These are phyloP conservation scores for Diabrotica undecimpunctata DNA, from an alignment of 1,140 invertebrate species.

Conservation along the genomic window DNA sequence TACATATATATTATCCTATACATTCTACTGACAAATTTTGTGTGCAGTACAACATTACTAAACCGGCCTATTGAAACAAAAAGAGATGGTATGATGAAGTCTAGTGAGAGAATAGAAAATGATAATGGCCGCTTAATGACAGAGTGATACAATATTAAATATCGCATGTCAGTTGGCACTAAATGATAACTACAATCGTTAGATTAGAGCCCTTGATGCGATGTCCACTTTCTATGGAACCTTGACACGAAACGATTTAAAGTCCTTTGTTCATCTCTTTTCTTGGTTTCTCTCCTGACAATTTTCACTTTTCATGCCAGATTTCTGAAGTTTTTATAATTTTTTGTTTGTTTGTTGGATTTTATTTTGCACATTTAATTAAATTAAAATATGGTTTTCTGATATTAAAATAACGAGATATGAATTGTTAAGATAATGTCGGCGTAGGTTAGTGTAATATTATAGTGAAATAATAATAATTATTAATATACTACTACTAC, in stretches of 20 bases:
- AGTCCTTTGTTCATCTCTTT: not conserved
- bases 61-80: not conserved
- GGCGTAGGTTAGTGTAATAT: too few relatives aligned
- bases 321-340: not conserved
- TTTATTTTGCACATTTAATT: too few relatives aligned
- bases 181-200: slow-evolving; percentile 19
- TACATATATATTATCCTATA: too few relatives aligned
- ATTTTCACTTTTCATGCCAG: not conserved
- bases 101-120: slow-evolving; percentile 5
- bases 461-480: too few relatives aligned
- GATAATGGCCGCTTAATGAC: slow-evolving; percentile 16
- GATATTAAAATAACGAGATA: too few relatives aligned
- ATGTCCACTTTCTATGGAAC: slow-evolving; percentile 16
- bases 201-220: slow-evolving; percentile 7
- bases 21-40: too few relatives aligned
- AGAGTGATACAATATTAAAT: slow-evolving; percentile 20
- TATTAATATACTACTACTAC: too few relatives aligned
- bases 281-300: not conserved
- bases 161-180: slow-evolving; percentile 15
- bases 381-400: too few relatives aligned
- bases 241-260: slow-evolving; percentile 12
- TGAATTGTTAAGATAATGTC: too few relatives aligned
- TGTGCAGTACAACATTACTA: too few relatives aligned
- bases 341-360: too few relatives aligned
- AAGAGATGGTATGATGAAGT: not conserved